Conservation (phyloP, 2,888 invertebrate genomes). For the Entomobrya proxima region DNA sequence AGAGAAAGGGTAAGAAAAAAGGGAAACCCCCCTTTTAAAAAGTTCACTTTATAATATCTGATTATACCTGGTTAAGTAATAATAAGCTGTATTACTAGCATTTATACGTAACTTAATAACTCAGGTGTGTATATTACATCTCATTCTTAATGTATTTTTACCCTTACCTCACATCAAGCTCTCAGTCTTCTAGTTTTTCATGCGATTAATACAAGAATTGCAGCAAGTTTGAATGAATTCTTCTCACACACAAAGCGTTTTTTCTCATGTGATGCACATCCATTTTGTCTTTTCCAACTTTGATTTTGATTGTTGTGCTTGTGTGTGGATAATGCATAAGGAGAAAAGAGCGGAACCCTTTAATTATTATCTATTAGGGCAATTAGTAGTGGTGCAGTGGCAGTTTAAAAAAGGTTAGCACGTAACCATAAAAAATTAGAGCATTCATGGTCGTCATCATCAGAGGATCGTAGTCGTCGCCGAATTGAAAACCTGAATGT, state of each 20-base stretch:
- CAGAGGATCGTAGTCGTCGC: conserved; percentile 1
- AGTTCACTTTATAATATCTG: background rate
- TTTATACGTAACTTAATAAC: background rate
- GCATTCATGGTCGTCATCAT: background rate
- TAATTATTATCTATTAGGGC: conserved; percentile 75
- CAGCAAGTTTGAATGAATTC: conserved; percentile 8
- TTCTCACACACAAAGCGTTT: conserved; percentile 18
- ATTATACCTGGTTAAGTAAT: conserved; percentile 36
- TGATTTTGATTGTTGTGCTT: conserved; percentile 38
- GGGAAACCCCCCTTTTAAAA: background rate
- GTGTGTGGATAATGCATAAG: background rate
- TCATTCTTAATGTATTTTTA: background rate
- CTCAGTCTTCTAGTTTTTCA: background rate
- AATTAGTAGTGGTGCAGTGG: conserved; percentile 68
- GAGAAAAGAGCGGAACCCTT: conserved; percentile 66
- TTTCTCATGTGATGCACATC: too few relatives aligned
- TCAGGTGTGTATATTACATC: conserved; percentile 28
- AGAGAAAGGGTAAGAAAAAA: background rate
- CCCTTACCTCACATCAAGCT: conserved; percentile 4
- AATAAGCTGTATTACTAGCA: background rate
- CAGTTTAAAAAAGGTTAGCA: conserved; percentile 32
- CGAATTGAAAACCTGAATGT: conserved; percentile 29
- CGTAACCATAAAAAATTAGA: conserved; percentile 21
- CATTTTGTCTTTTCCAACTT: conserved; percentile 16
- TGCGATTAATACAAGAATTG: background rate